These are phyloP conservation scores for Sinocyclocheilus maitianheensis DNA, from an alignment of 2,113 vertebrate species.

Conservation along the genomic window DNA sequence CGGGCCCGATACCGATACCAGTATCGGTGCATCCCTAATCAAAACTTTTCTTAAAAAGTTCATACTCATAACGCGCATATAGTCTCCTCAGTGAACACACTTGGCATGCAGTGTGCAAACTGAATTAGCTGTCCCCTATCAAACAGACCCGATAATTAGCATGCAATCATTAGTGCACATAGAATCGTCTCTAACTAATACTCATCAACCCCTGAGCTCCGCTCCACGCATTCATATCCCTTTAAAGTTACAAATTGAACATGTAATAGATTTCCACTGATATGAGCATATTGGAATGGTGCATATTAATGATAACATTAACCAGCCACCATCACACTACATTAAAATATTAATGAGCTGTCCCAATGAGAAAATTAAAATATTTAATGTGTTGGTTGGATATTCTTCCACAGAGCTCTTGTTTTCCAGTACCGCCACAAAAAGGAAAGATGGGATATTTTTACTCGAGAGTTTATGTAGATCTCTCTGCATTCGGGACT, in stretches of 20 bases:
- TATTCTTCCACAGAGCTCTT: constrained; percentile 41
- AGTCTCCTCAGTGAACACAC: constrained; percentile 1
- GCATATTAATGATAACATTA: constrained; percentile 64
- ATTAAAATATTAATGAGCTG: constrained; percentile 67
- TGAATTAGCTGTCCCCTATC: constrained; percentile 29
- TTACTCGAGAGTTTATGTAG: constrained; percentile 7
- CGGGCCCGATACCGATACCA: no score
- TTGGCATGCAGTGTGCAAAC: constrained; percentile 46
- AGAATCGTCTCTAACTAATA: constrained; percentile 55
- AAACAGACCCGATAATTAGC: constrained; percentile 54
- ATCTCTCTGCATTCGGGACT: constrained; percentile 31
- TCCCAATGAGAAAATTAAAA: constrained; percentile 60
- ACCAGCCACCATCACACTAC: constrained; percentile 57
- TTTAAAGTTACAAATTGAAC: constrained; percentile 59
- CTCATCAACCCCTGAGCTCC: constrained; percentile 51
- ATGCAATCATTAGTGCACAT: constrained; percentile 37
- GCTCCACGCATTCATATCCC: constrained; percentile 50
- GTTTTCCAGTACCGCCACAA: constrained; percentile 22
- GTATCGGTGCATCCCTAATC: not conserved
- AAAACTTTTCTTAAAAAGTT: not conserved
- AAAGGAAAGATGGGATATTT: constrained; percentile 31
- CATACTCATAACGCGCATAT: not conserved
- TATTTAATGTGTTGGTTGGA: constrained; percentile 56
- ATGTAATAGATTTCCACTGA: constrained; percentile 48
- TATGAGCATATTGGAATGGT: constrained; percentile 50